A percentile compares a stretch with the other conserved stretches of the same genome.
Evolutionary conservation across 2,797 vertebrate genomes (phyloP).

Genomic region (Miichthys miiuy): DNA sequence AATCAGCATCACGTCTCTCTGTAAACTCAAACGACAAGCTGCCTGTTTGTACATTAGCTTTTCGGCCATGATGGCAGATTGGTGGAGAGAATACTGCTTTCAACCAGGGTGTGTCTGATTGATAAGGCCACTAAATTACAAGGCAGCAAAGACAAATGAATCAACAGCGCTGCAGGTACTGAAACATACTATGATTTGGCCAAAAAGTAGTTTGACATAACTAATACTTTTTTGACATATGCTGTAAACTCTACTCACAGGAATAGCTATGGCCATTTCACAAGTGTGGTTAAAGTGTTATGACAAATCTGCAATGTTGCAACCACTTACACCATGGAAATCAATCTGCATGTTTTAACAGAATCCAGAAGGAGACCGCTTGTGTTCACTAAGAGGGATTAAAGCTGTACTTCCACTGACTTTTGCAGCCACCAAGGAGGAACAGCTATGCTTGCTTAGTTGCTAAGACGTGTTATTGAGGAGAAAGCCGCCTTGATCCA

Average conservation of each 20-base stretch:
- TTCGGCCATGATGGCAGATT: conserved; percentile 1
- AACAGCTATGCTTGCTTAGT: conserved; percentile 23
- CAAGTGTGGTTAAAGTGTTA: conserved; percentile 18
- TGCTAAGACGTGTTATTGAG: conserved; percentile 21
- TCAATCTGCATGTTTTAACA: conserved; percentile 36
- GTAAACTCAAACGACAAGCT: conserved; percentile 38
- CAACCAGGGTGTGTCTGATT: conserved; percentile 23
- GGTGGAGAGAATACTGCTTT: conserved; percentile 18
- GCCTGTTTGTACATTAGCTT: conserved; percentile 16
- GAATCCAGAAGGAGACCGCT: conserved; percentile 19
- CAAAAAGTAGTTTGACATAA: conserved; percentile 7
- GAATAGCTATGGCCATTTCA: conserved; percentile 3
- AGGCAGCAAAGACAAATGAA: conserved; percentile 9
- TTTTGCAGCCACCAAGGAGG: conserved; percentile 29
- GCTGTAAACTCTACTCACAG: conserved; percentile 11
- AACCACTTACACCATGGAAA: conserved; percentile 32
- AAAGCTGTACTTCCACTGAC: conserved; percentile 29
- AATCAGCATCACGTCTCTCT: conserved; percentile 31
- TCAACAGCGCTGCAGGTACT: not conserved
- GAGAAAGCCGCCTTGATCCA: conserved; percentile 25
- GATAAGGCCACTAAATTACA: conserved; percentile 32
- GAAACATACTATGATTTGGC: not conserved
- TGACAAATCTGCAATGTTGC: conserved; percentile 22
- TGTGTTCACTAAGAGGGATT: conserved; percentile 38
- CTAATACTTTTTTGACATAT: conserved; percentile 7